A percentile compares a stretch with the other conserved stretches of the same genome.
Evolutionary conservation across 2,797 vertebrate species (phyloP).

Genomic region (Phalloptychus januarius): DNA sequence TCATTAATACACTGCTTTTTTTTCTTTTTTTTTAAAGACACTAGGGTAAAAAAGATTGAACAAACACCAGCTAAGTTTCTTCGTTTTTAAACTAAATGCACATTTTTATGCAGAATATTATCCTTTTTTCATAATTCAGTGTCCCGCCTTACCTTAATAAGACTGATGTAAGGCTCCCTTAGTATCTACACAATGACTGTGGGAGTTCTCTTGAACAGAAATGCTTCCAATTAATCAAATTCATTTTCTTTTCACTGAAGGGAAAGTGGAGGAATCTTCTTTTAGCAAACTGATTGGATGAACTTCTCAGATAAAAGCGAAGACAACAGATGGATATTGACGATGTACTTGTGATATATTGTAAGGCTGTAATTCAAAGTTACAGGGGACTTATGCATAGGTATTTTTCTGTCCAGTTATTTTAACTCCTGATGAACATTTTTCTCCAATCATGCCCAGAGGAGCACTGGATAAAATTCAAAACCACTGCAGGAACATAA

Average conservation of each 20-base stretch:
- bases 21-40: not conserved
- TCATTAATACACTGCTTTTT: not conserved
- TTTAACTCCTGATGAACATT: not conserved
- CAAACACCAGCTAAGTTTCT: not conserved
- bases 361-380: not conserved
- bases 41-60: not conserved
- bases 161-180: not conserved
- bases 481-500: not conserved
- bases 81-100: not conserved
- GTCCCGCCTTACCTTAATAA: not conserved
- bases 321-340: not conserved
- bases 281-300: not conserved
- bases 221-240: not conserved
- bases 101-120: not conserved
- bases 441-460: not conserved
- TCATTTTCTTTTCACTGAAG: not conserved
- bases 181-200: not conserved
- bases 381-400: not conserved
- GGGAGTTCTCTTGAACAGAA: not conserved
- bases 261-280: not conserved
- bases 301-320: not conserved
- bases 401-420: not conserved
- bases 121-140: not conserved
- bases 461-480: not conserved
- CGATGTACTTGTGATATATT: not conserved